Evolutionary conservation across 2,113 vertebrate genomes (phyloP).

Genomic region (Callochromis pleurospilus): DNA sequence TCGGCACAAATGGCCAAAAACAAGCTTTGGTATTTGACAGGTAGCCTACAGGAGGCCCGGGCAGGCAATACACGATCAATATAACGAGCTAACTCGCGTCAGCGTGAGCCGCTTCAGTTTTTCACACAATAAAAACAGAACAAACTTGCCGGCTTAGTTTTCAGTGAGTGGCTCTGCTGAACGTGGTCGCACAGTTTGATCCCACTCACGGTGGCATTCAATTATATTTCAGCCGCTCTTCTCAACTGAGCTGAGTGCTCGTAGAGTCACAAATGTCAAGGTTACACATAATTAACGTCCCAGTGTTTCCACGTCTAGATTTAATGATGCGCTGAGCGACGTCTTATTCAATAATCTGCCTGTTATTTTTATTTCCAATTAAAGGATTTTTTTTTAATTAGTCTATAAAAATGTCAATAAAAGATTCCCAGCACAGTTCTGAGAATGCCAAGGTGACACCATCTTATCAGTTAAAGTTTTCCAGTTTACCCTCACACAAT

Average conservation of each 20-base stretch:
- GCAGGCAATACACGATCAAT: not conserved
- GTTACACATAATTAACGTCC: not conserved
- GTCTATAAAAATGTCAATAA: not conserved
- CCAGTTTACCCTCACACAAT: not conserved
- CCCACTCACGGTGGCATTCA: not conserved
- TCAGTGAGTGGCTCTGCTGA: not conserved
- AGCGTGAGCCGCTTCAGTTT: not conserved
- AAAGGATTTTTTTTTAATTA: not conserved
- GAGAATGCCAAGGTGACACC: not conserved
- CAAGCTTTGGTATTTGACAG: not conserved
- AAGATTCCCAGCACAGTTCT: not conserved
- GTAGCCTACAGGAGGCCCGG: not conserved
- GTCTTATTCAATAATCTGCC: not conserved
- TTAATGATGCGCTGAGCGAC: not conserved
- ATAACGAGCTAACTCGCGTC: not conserved
- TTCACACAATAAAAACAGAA: not conserved
- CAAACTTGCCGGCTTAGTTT: not conserved
- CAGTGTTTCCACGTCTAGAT: not conserved
- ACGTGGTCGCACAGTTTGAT: not conserved
- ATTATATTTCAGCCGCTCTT: not conserved
- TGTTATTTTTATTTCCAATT: not conserved
- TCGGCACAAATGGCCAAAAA: fast-evolving
- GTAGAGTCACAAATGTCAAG: not conserved
- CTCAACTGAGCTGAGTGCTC: not conserved
- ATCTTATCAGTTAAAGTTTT: not conserved